Evolutionary conservation across 2,888 invertebrate genomes (phyloP), one percentile per base, ranked within the genome.

Genomic region (Syrphus vitripennis): DNA sequence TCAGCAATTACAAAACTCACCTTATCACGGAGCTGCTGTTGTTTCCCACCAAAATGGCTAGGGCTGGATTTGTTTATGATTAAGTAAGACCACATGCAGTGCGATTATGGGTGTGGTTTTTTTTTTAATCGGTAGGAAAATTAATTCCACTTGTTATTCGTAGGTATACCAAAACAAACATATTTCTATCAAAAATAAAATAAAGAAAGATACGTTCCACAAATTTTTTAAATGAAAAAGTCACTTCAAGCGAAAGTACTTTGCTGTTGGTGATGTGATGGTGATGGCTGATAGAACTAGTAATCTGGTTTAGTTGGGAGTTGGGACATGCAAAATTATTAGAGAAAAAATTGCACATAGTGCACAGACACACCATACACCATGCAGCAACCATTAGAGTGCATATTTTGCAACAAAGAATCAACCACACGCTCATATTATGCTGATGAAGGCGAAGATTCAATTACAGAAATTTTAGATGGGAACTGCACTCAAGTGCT

Each of bases 191-290:
- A 45, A n/a, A 45, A 14, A 42, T 16, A 42, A 19, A 21, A 12
- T 3, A 26, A 50, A 24, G n/a, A 50, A n/a, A 16, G 31, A 50
- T 37, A 65, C 71, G 42, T 14, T 63, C 63, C 42, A 42, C 53
- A 53, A n/a, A n/a, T n/a, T n/a, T n/a, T n/a, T n/a, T 34, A 37
- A 45, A 72, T 65, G 31, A 40, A 55, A 63, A 50, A 77, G 70
- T 53, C 34, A 72, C 59, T 67, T 74, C n/a, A 50, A 74, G 67
- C 74, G 80, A 80, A 80, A 74, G 80, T 80, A 53, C 71, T 50
- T 53, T 61, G 29, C 29, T 53, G 65, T n/a, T n/a, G n/a, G n/a
- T n/a, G n/a, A n/a, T n/a, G n/a, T n/a, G n/a, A n/a, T n/a, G n/a
- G n/a, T n/a, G n/a, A n/a, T n/a, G n/a, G n/a, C n/a, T n/a, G n/a